Percentiles rank a stretch among this genome's conserved stretches.
phyloP scores from a whole-genome alignment of 2,797 vertebrate genomes.

The Momotus momota region DNA sequence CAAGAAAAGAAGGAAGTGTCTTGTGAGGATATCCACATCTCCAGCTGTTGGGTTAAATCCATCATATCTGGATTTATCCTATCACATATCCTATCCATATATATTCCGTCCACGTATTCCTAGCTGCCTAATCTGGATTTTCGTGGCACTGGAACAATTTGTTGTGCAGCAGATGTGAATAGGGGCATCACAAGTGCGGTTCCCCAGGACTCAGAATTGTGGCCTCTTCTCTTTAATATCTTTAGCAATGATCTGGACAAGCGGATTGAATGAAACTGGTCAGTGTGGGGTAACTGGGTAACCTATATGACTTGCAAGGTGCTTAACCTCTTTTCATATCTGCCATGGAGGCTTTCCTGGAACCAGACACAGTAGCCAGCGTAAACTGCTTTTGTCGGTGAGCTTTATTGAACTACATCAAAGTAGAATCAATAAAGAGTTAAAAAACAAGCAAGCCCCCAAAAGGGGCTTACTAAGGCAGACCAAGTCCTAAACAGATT shows the following conservation, averaged over 20 bases:
- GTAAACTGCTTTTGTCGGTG: slow-evolving; percentile 31
- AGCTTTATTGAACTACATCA: slow-evolving; percentile 45
- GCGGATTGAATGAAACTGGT: background rate
- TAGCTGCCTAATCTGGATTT: background rate
- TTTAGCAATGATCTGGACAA: too few species aligned
- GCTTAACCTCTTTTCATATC: background rate
- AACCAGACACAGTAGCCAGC: background rate
- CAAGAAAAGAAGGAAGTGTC: background rate
- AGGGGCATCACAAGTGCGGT: too few species aligned
- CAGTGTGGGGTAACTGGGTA: background rate
- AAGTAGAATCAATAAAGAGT: slow-evolving; percentile 35
- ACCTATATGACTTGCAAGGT: background rate
- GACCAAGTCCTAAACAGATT: slow-evolving; percentile 1
- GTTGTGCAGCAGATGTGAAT: too few species aligned
- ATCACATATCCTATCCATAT: background rate
- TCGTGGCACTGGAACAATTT: background rate
- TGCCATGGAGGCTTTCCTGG: slow-evolving; percentile 1
- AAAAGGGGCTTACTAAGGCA: background rate
- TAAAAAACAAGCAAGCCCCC: background rate
- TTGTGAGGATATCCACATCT: rapidly evolving
- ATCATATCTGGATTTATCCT: background rate
- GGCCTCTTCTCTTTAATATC: too few species aligned
- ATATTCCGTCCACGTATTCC: background rate
- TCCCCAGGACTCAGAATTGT: too few species aligned
- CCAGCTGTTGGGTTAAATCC: background rate